A percentile compares a stretch with the other conserved stretches of the same genome.
Evolutionary conservation across 2,113 vertebrate genomes (phyloP).

Genomic region (Larimichthys polyactis): DNA sequence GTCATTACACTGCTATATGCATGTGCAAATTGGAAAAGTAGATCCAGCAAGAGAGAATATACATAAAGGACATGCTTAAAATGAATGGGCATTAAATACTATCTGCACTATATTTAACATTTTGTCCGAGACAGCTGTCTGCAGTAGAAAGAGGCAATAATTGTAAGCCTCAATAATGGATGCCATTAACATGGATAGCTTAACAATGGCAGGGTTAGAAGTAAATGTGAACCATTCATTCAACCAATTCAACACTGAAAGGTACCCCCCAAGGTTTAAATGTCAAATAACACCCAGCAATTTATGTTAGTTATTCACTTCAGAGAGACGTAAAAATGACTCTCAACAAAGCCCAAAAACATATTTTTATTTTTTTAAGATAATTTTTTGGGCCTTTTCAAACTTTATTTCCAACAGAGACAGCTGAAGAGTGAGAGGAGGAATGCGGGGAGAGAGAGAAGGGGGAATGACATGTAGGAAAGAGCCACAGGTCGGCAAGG

Average conservation of each 20-base stretch:
- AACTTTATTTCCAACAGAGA: too few species aligned
- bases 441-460: too few species aligned
- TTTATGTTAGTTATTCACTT: neutral
- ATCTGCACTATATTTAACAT: constrained; percentile 14
- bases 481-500: too few species aligned
- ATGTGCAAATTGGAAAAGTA: neutral
- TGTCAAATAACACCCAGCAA: constrained; percentile 33
- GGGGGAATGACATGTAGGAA: too few species aligned
- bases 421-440: too few species aligned
- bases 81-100: constrained; percentile 5
- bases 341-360: neutral
- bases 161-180: constrained; percentile 61
- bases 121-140: constrained; percentile 28
- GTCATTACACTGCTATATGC: neutral
- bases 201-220: constrained; percentile 35
- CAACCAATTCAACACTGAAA: constrained; percentile 39
- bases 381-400: too few species aligned
- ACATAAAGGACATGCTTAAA: neutral
- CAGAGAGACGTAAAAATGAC: neutral
- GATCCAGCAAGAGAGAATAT: neutral
- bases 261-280: constrained; percentile 25
- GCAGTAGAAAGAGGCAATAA: constrained; percentile 41
- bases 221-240: constrained; percentile 23
- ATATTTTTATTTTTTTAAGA: too few species aligned
- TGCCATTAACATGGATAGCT: constrained; percentile 48